Percentiles rank a stretch among this genome's conserved stretches.
phyloP scores from a whole-genome alignment of 2,113 vertebrate genomes.

The Tonatia bakeri region DNA sequence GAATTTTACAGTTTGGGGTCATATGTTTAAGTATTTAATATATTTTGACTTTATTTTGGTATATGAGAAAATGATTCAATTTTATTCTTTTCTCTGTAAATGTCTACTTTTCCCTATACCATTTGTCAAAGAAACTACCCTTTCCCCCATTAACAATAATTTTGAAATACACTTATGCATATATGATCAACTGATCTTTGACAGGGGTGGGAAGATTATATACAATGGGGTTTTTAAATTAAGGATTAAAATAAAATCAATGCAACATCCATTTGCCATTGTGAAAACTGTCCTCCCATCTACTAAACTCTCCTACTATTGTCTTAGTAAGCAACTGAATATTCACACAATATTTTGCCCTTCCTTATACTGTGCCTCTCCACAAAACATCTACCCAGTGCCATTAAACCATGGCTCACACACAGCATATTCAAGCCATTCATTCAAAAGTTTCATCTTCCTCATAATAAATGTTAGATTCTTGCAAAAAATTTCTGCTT shows the following conservation, averaged over 20 bases:
- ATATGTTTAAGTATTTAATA: not conserved
- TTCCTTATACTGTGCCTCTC: not conserved
- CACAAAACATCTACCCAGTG: not conserved
- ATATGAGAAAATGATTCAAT: not conserved
- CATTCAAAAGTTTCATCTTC: not conserved
- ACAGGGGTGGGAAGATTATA: not conserved
- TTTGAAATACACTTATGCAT: not conserved
- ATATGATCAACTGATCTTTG: not conserved
- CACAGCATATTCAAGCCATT: not conserved
- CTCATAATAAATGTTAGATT: not conserved
- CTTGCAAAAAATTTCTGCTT: not conserved
- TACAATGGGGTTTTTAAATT: not conserved
- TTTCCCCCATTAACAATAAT: not conserved
- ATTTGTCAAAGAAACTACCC: not conserved
- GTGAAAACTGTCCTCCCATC: not conserved
- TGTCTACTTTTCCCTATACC: not conserved
- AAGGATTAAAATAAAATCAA: slow-evolving; percentile 9
- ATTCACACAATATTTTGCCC: not conserved
- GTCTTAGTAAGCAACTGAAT: not conserved
- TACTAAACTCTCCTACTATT: not conserved
- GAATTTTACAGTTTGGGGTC: not conserved
- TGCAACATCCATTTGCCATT: not conserved
- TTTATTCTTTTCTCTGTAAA: not conserved
- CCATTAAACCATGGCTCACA: not conserved
- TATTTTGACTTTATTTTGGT: not conserved